Percentiles rank a stretch among this genome's conserved stretches.
These are phyloP conservation scores for Huso huso DNA, from an alignment of 2,797 vertebrate species.

Conservation along the genomic window DNA sequence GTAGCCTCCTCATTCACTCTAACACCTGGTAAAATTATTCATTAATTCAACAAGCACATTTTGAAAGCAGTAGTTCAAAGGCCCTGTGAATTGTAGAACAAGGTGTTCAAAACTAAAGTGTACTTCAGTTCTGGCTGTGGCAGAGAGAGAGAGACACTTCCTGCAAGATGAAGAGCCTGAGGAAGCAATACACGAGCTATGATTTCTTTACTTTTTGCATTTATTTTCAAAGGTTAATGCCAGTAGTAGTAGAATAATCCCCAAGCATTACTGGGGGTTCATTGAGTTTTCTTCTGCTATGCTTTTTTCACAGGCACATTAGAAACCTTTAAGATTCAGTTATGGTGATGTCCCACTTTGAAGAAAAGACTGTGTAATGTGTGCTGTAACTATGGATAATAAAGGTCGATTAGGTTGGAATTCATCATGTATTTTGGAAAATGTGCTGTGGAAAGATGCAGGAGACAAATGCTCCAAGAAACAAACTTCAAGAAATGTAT, in stretches of 20 bases:
- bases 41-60: constrained; percentile 75
- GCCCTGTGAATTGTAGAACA: constrained; percentile 54
- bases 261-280: background rate
- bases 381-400: constrained; percentile 15
- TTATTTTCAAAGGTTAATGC: constrained; percentile 9
- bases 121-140: constrained; percentile 58
- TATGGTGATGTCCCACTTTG: constrained; percentile 23
- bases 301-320: constrained; percentile 9
- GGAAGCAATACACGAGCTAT: accelerated
- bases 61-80: constrained; percentile 78
- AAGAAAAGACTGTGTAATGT: constrained; percentile 15
- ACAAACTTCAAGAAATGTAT: too few relatives aligned
- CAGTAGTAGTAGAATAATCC: constrained; percentile 12
- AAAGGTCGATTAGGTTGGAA: background rate
- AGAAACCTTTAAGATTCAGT: constrained; percentile 27
- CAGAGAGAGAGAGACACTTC: constrained; percentile 45
- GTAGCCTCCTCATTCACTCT: constrained; percentile 40
- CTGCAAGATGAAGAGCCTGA: constrained; percentile 31
- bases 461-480: too few relatives aligned
- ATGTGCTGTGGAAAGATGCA: background rate
- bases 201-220: constrained; percentile 11
- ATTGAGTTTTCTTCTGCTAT: background rate
- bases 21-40: constrained; percentile 79
- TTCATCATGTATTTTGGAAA: background rate
- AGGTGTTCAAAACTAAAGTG: constrained; percentile 64